Conservation (phyloP, 2,888 invertebrate genomes). For the Drosophila kuntzei region DNA sequence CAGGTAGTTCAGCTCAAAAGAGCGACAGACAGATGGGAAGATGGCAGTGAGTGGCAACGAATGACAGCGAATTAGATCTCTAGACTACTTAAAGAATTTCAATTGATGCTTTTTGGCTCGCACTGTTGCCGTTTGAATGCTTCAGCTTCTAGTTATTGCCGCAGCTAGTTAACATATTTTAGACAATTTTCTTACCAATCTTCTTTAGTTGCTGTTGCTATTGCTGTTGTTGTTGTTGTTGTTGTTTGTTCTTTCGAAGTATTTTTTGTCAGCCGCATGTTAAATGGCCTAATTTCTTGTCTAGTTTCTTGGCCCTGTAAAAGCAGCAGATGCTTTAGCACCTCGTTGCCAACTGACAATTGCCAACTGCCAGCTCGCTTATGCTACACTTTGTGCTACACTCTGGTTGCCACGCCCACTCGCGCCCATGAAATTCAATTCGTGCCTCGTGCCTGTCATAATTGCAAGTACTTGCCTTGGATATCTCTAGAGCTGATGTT, state of each 20-base stretch:
- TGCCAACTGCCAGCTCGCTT: slow-evolving; percentile 38
- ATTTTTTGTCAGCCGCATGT: slow-evolving; percentile 57
- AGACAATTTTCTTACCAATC: slow-evolving; percentile 19
- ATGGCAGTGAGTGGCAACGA: not conserved
- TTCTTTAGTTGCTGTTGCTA: slow-evolving; percentile 1
- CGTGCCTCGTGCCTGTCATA: slow-evolving; percentile 27
- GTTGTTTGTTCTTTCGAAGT: slow-evolving; percentile 5
- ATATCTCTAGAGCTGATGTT: slow-evolving; percentile 2
- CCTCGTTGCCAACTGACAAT: slow-evolving; percentile 56
- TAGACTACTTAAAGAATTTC: slow-evolving; percentile 50
- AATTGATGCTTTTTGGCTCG: slow-evolving; percentile 50
- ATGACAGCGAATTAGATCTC: slow-evolving; percentile 1
- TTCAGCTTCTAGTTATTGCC: slow-evolving; percentile 43
- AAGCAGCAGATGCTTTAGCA: slow-evolving; percentile 55
- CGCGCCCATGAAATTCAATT: not conserved
- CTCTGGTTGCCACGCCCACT: slow-evolving; percentile 10
- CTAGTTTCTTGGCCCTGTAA: slow-evolving; percentile 11
- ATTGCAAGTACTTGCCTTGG: slow-evolving; percentile 27
- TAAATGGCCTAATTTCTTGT: slow-evolving; percentile 78
- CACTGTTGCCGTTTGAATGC: slow-evolving; percentile 11
- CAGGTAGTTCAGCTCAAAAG: not conserved
- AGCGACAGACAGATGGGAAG: not conserved
- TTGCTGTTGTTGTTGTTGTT: slow-evolving; percentile 2
- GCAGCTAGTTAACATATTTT: slow-evolving; percentile 45
- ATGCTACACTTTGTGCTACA: slow-evolving; percentile 20